phyloP scores from a whole-genome alignment of 2,888 invertebrate genomes.

The Drosophila nr. perissopoda region DNA sequence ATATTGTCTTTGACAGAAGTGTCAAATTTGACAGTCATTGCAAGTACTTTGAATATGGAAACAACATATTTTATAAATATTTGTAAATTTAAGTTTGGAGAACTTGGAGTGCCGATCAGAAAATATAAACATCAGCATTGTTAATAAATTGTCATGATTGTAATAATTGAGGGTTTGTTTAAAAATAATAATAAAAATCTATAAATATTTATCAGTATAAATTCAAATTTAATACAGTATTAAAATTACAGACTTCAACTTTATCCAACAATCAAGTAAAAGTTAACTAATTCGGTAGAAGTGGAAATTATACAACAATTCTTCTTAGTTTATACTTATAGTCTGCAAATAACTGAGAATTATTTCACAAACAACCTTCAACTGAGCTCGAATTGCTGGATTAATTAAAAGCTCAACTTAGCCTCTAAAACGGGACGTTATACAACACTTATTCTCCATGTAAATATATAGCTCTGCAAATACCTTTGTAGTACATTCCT shows the following conservation, averaged over 20 bases:
- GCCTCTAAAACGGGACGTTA: not conserved
- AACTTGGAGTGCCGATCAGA: not conserved
- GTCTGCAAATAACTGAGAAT: not conserved
- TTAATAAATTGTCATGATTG: not conserved
- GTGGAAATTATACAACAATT: not conserved
- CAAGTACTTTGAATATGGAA: not conserved
- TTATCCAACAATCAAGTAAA: not conserved
- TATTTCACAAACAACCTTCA: not conserved
- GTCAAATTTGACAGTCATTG: not conserved
- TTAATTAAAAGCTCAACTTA: not conserved
- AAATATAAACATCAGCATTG: not conserved
- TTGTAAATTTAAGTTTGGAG: not conserved
- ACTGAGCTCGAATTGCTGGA: not conserved
- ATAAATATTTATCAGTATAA: not conserved
- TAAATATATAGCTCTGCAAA: not conserved
- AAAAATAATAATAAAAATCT: no score
- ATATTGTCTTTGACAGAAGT: not conserved
- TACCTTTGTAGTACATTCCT: no score
- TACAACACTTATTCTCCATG: not conserved
- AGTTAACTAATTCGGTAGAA: rapidly evolving
- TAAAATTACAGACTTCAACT: not conserved
- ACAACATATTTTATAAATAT: not conserved
- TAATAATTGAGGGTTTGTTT: no score
- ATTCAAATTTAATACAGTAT: not conserved
- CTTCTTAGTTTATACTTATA: not conserved